phyloP scores from a whole-genome alignment of 1,140 invertebrate genomes.

The Stegodyphus dumicola region DNA sequence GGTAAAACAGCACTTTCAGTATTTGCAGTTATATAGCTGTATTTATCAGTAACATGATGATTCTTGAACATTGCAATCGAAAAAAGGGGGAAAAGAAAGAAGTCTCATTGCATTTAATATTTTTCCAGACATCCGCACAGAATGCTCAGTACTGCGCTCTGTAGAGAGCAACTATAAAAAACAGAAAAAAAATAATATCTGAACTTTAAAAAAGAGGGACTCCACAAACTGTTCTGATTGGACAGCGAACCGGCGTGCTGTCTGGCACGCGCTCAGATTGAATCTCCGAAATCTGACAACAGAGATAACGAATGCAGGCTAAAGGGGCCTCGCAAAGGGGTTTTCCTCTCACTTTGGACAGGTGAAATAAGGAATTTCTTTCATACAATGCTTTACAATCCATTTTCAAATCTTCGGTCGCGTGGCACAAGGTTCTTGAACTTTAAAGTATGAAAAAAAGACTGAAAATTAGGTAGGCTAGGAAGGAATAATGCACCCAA shows the following conservation, averaged over 20 bases:
- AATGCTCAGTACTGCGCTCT: no score
- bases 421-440: conserved; percentile 40
- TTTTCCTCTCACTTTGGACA: conserved; percentile 34
- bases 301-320: not conserved
- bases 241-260: not conserved
- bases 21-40: no score
- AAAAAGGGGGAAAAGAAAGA: no score
- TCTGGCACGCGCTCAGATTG: not conserved
- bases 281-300: not conserved
- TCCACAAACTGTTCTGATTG: not conserved
- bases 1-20: no score
- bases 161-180: no score
- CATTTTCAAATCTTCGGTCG: conserved; percentile 14
- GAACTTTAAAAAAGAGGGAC: no score
- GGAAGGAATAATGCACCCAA: conserved; percentile 12
- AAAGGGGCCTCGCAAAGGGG: not conserved
- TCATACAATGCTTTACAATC: conserved; percentile 13
- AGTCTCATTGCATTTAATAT: no score
- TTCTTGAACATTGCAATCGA: no score
- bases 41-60: no score
- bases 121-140: no score
- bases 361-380: conserved; percentile 44
- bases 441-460: conserved; percentile 29
- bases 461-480: conserved; percentile 48
- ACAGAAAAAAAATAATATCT: no score